Evolutionary conservation across 2,888 invertebrate species (phyloP).

Genomic region (Marronus borbonicus): DNA sequence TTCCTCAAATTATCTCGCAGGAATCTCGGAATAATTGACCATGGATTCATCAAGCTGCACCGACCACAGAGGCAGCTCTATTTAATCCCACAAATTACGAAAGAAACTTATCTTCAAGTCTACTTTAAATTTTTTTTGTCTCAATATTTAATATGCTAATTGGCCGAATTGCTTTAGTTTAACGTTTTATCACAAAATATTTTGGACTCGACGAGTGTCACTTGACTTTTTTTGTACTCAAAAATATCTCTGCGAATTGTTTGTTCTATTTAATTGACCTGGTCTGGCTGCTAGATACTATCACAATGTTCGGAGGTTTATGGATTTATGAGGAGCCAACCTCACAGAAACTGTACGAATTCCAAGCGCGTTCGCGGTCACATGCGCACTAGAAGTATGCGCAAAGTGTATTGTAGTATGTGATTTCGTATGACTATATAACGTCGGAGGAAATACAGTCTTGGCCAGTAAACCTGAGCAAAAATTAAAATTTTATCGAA

Average conservation of each 20-base stretch:
- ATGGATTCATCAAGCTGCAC: background rate
- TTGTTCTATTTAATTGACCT: constrained; percentile 29
- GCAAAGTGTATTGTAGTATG: constrained; percentile 7
- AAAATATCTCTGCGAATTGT: constrained; percentile 8
- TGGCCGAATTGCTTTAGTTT: background rate
- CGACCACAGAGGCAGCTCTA: constrained; percentile 2
- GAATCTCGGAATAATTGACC: constrained; percentile 14
- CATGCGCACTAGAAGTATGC: constrained; percentile 32
- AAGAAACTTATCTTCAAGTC: background rate
- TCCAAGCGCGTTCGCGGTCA: constrained; percentile 26
- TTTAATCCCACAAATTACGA: background rate
- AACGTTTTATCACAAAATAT: constrained; percentile 7
- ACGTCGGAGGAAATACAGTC: background rate
- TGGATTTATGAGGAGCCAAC: constrained; percentile 25
- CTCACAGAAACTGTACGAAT: constrained; percentile 10
- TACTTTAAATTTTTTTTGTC: background rate
- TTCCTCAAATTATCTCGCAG: constrained; percentile 8
- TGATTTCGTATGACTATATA: background rate
- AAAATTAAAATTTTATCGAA: background rate
- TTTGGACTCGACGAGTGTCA: background rate
- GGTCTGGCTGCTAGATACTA: constrained; percentile 20
- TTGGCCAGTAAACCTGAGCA: background rate
- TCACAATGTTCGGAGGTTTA: constrained; percentile 35
- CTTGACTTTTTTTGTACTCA: background rate
- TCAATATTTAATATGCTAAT: background rate